These are phyloP conservation scores for Odocoileus hemionus DNA, from an alignment of 2,113 vertebrate species.

Conservation along the genomic window DNA sequence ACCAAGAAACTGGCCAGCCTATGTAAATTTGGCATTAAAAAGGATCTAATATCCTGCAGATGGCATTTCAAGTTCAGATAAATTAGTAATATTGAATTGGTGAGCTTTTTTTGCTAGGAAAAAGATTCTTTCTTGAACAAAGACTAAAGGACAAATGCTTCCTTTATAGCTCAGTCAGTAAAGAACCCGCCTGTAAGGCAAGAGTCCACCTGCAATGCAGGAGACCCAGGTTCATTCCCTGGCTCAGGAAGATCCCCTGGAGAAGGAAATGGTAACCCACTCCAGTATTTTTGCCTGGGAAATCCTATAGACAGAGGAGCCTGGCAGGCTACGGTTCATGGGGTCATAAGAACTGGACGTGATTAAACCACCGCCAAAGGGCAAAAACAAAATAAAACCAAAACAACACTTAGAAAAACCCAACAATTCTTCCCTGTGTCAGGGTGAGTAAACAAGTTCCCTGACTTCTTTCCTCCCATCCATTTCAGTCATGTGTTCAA, in stretches of 20 bases:
- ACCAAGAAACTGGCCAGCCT: not conserved
- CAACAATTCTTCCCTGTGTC: not conserved
- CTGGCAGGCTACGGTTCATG: accelerated
- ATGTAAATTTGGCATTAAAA: not conserved
- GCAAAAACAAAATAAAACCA: not conserved
- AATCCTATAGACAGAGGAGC: not conserved
- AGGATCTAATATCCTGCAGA: not conserved
- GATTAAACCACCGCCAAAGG: not conserved
- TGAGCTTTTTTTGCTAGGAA: not conserved
- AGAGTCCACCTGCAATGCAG: not conserved
- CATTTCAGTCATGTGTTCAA: not conserved
- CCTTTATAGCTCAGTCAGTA: not conserved
- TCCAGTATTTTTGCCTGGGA: not conserved
- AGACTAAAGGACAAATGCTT: not conserved
- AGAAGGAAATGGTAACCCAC: not conserved
- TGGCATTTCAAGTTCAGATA: not conserved
- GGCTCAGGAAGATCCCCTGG: not conserved
- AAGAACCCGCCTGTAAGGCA: not conserved
- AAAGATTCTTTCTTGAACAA: not conserved
- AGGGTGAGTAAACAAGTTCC: not conserved
- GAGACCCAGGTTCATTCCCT: not conserved
- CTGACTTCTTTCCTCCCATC: not conserved
- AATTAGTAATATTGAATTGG: not conserved
- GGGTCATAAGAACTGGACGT: not conserved
- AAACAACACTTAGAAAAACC: not conserved